Evolutionary conservation across 2,888 invertebrate genomes (phyloP).

Genomic region (Macrophya annulata): DNA sequence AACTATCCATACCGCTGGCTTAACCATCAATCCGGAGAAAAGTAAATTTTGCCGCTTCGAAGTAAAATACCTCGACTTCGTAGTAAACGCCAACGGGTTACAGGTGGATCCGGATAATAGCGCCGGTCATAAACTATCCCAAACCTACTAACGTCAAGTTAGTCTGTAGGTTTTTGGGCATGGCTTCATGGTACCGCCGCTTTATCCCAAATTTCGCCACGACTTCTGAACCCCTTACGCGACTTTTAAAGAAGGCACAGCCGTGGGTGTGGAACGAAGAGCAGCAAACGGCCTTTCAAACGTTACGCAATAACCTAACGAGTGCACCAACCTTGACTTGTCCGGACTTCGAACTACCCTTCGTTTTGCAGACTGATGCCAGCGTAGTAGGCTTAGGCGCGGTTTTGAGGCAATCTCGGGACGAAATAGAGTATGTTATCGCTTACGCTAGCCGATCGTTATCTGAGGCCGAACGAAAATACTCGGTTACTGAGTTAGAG

Average conservation of each 20-base stretch:
- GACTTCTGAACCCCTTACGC: background rate
- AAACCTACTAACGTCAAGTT: constrained; percentile 58
- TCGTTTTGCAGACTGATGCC: too few species aligned
- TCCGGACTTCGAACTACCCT: too few species aligned
- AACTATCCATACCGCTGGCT: constrained; percentile 58
- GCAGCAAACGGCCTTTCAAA: background rate
- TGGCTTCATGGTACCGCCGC: constrained; percentile 61
- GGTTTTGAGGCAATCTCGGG: too few species aligned
- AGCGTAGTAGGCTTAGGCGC: too few species aligned
- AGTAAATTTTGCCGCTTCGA: constrained; percentile 63
- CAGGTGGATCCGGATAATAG: constrained; percentile 17
- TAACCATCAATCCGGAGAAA: constrained; percentile 62
- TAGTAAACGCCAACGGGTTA: background rate
- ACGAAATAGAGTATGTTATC: too few species aligned
- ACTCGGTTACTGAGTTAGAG: too few species aligned
- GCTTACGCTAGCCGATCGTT: too few species aligned
- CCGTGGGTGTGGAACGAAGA: background rate
- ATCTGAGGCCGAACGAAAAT: too few species aligned
- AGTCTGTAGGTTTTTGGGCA: constrained; percentile 62
- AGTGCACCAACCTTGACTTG: too few species aligned
- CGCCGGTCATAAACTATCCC: constrained; percentile 11
- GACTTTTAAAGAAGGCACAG: background rate
- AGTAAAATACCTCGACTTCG: constrained; percentile 57
- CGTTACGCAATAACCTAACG: too few species aligned
- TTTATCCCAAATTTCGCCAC: constrained; percentile 7